Evolutionary conservation across 1,140 invertebrate genomes (phyloP).

Genomic region (Scaptomyza pallida): DNA sequence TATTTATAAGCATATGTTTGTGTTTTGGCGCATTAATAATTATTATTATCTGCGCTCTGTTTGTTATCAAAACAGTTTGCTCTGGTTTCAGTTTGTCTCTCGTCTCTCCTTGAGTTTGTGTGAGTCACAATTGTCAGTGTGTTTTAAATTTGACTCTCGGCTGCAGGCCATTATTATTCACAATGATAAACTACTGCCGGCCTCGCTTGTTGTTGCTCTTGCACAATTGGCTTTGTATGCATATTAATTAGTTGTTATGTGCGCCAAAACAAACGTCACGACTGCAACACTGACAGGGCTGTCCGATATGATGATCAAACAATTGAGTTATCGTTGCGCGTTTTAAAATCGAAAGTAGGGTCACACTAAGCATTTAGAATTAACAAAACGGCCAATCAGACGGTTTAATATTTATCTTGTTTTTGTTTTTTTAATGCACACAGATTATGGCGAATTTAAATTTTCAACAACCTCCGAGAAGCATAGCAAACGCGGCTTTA

Average conservation of each 20-base stretch:
- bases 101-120: slow-evolving; percentile 26
- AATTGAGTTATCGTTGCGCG: background rate
- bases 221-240: slow-evolving; percentile 18
- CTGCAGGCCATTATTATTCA: slow-evolving; percentile 3
- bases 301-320: slow-evolving; percentile 1
- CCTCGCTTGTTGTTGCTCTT: slow-evolving; percentile 28
- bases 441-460: slow-evolving; percentile 91
- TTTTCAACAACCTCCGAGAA: slow-evolving; percentile 91
- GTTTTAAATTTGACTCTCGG: slow-evolving; percentile 11
- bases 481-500: slow-evolving; percentile 88
- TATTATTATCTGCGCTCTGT: slow-evolving; percentile 23
- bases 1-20: slow-evolving; percentile 48
- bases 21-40: slow-evolving; percentile 7
- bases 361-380: background rate
- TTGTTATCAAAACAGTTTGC: slow-evolving; percentile 36
- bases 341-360: background rate
- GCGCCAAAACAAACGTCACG: slow-evolving; percentile 35
- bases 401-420: background rate
- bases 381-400: background rate
- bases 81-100: slow-evolving; percentile 13
- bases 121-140: slow-evolving; percentile 31
- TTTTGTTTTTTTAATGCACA: slow-evolving; percentile 16
- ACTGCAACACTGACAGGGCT: slow-evolving; percentile 11
- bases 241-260: slow-evolving; percentile 9
- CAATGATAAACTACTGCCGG: slow-evolving; percentile 34